Evolutionary conservation across 2,797 vertebrate genomes (phyloP).

Genomic region (Sitta carolinensis): DNA sequence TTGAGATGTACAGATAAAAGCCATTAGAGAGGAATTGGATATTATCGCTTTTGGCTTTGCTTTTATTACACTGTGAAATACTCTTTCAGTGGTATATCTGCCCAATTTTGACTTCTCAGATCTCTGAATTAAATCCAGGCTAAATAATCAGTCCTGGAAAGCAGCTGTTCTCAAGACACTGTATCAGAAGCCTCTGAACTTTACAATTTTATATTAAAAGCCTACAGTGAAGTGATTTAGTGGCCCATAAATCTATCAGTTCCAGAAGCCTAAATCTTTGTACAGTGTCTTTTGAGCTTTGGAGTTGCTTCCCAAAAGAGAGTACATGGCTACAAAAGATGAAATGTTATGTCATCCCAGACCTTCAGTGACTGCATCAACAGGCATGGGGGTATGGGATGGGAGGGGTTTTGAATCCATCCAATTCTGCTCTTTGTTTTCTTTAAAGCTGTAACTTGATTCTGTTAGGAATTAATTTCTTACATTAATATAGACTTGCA

Average conservation of each 20-base stretch:
- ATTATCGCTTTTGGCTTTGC: neutral
- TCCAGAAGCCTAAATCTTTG: neutral
- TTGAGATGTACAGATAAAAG: slow-evolving; percentile 21
- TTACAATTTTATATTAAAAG: neutral
- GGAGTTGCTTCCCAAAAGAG: neutral
- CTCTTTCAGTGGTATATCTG: neutral
- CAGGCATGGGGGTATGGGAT: rapidly evolving
- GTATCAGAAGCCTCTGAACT: neutral
- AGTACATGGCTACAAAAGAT: neutral
- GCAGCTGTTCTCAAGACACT: neutral
- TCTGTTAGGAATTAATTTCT: neutral
- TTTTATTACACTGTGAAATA: neutral
- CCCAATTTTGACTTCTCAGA: neutral
- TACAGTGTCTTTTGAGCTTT: neutral
- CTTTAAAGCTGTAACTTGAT: neutral
- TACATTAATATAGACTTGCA: neutral
- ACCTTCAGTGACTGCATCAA: neutral
- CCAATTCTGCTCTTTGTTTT: neutral
- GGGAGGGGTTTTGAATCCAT: neutral
- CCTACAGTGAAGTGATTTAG: neutral
- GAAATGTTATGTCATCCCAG: neutral
- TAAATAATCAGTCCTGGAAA: neutral
- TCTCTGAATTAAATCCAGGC: neutral
- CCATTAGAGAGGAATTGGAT: neutral
- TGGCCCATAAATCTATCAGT: neutral